These are phyloP conservation scores for Nerophis lumbriciformis DNA, from an alignment of 2,113 vertebrate species.

Conservation along the genomic window DNA sequence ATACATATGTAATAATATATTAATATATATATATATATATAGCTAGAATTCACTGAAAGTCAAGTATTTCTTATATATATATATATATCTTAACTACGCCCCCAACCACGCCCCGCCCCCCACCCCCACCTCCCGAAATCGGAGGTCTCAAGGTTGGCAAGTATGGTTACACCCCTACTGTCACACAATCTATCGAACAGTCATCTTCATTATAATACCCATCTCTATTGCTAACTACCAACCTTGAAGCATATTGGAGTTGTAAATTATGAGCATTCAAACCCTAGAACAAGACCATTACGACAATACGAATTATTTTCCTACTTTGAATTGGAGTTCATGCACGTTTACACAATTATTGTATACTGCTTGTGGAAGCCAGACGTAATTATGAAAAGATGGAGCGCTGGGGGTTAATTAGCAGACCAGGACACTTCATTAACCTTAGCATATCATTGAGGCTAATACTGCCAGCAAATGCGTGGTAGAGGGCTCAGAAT, in stretches of 20 bases:
- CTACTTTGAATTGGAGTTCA: neutral
- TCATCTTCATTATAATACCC: no score
- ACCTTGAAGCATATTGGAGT: neutral
- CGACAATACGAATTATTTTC: neutral
- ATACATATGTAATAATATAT: no score
- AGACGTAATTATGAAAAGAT: conserved; percentile 49
- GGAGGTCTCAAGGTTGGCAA: no score
- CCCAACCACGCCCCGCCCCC: no score
- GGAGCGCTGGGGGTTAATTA: conserved; percentile 59
- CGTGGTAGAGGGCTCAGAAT: neutral
- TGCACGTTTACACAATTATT: neutral
- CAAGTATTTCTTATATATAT: no score
- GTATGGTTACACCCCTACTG: no score
- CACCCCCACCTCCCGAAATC: no score
- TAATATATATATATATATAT: no score
- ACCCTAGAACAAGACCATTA: neutral
- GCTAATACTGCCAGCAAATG: neutral
- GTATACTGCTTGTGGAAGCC: conserved; percentile 15
- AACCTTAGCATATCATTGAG: conserved; percentile 31
- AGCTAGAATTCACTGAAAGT: no score
- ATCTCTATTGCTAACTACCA: no score
- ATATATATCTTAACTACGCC: no score
- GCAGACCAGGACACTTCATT: conserved; percentile 53
- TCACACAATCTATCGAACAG: no score
- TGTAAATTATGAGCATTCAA: neutral